Base-by-base conservation (phyloP, 2,888 invertebrate genomes). In the Netelia inedita region DNA sequence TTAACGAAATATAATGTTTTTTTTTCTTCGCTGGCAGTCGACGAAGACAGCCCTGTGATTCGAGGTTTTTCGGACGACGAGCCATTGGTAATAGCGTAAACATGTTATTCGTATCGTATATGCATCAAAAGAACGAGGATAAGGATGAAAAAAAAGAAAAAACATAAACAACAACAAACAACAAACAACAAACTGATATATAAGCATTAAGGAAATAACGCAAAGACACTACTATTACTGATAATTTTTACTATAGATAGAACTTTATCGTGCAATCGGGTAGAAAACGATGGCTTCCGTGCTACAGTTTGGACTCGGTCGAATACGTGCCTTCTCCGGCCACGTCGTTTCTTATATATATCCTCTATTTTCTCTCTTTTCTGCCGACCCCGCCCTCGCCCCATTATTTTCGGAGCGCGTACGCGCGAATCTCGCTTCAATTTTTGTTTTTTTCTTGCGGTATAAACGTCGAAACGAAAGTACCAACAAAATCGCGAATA, bases 41-140 rank as follows among this genome's bases (percentile, higher is more conserved):
- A 98, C 88, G 97, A 97, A 91, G 97, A 98, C 91, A 96, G 97
- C 90, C 98, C 98, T 53, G 97, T 98, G 88, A 98, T 98, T 91
- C 96, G 97, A 92, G 98, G 98, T 41, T 98, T 98, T 94, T 97
- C 98, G 0, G 98, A 98, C 93, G 98, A 98, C 94, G 98, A 98
- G 94, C 98, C 98, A 79, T 95, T 98, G 89, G 98, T 98, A 89
- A 97, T 98, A 93, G 98, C 98, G 89, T 98, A 95, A 96, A 91
- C 68, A 84, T 81, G 90, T 79, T 81, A 79, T 66, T 81, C 75
- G 74, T 73, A 75, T 28, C 28, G 5, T 81, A 87, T 80, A 82
- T 65, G 63, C 86, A 46, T 50, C 69, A 73, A 46, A 80, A 59
- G 21, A 73, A 78, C 16, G 66, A 66, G 41, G 28, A 66, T 21